These are phyloP conservation scores for Drosophila longiperda DNA, from an alignment of 2,888 invertebrate species.

Conservation along the genomic window DNA sequence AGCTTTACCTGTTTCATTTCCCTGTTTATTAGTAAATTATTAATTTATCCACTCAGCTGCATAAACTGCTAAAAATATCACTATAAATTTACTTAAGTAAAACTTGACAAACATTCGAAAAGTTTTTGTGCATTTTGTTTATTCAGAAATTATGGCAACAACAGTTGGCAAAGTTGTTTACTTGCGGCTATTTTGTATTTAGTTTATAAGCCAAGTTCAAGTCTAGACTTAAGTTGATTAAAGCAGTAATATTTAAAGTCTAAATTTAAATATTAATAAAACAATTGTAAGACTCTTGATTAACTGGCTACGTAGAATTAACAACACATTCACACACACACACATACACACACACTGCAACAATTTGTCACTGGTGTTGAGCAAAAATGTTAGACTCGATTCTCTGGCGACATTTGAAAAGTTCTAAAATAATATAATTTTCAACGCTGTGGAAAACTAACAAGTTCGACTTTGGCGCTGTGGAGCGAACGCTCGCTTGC, in stretches of 20 bases:
- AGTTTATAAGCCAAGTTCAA: constrained; percentile 4
- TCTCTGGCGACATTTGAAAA: constrained; percentile 79
- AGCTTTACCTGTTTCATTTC: not conserved
- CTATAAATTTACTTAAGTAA: constrained; percentile 12
- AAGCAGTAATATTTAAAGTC: not conserved
- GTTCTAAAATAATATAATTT: constrained; percentile 79
- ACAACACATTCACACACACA: constrained; percentile 14
- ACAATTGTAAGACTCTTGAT: constrained; percentile 54
- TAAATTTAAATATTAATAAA: constrained; percentile 34
- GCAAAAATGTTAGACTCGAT: constrained; percentile 56
- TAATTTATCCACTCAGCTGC: not conserved
- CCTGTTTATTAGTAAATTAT: not conserved
- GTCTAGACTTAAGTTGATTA: constrained; percentile 7
- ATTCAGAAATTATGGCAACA: not conserved
- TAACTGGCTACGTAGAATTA: constrained; percentile 62
- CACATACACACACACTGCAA: constrained; percentile 22
- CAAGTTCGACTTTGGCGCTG: constrained; percentile 68
- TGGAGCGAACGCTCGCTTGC: constrained; percentile 19
- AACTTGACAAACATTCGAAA: constrained; percentile 5
- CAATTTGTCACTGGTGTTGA: constrained; percentile 64
- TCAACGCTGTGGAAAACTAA: constrained; percentile 75
- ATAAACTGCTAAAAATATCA: constrained; percentile 3
- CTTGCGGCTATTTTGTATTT: constrained; percentile 5
- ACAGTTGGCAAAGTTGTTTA: constrained; percentile 21
- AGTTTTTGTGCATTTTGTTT: constrained; percentile 10